A percentile compares a stretch with the other conserved stretches of the same genome.
These are phyloP conservation scores for Ctenochaetus hawaiiensis DNA, from an alignment of 2,797 vertebrate species.

Conservation along the genomic window DNA sequence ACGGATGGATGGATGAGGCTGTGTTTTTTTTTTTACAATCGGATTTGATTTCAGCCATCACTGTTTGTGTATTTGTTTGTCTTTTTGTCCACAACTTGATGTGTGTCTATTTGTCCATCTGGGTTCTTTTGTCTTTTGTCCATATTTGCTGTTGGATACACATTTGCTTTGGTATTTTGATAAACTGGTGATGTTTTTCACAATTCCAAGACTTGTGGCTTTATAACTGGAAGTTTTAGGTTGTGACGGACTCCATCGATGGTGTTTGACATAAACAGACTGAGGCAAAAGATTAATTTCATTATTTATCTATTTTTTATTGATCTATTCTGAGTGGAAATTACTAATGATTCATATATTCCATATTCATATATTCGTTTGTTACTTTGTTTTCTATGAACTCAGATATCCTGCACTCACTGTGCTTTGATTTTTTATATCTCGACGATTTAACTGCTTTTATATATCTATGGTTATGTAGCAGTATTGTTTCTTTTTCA, in stretches of 20 bases:
- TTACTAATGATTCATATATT: no score
- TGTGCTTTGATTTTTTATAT: no score
- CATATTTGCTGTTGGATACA: not conserved
- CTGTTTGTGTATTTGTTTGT: conserved; percentile 17
- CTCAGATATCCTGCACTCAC: no score
- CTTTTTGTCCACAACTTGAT: conserved; percentile 17
- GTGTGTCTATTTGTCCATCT: conserved; percentile 26
- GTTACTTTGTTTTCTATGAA: not conserved
- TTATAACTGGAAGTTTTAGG: not conserved
- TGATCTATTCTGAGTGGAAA: no score
- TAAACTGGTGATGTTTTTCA: not conserved
- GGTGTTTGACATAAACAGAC: not conserved
- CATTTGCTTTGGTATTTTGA: not conserved
- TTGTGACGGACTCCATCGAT: not conserved
- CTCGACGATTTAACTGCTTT: not conserved
- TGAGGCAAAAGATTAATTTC: not conserved
- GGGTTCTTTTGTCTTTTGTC: not conserved
- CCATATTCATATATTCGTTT: no score
- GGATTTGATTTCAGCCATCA: conserved; percentile 50
- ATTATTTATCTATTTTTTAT: no score
- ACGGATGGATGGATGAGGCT: conserved; percentile 34
- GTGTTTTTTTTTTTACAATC: conserved; percentile 22
- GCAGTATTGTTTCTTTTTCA: not conserved
- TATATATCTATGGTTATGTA: not conserved
- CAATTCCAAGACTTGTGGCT: not conserved